phyloP scores from a whole-genome alignment of 92 coral and sea anemone species.

The Meandrina meandrites region DNA sequence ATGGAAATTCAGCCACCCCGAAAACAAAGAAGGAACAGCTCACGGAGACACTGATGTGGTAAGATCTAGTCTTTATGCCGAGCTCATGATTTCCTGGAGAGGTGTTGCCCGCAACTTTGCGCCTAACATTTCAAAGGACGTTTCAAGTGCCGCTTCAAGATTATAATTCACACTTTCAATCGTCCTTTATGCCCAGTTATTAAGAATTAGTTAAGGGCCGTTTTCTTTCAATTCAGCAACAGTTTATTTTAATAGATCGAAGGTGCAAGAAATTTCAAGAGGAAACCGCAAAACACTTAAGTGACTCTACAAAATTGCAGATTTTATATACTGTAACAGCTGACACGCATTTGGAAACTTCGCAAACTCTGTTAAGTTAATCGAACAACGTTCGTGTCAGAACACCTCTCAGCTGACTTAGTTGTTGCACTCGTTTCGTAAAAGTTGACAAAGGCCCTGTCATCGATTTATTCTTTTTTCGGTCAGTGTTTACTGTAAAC shows the following conservation, averaged over 20 bases:
- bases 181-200: constrained; percentile 14
- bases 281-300: constrained; percentile 5
- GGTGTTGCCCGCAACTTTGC: not conserved
- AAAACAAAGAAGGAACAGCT: constrained; percentile 86
- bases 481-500: not conserved
- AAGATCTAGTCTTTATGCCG: not conserved
- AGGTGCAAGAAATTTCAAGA: constrained; percentile 10
- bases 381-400: not conserved
- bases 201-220: constrained; percentile 1
- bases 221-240: constrained; percentile 20
- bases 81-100: not conserved
- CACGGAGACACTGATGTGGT: constrained; percentile 77
- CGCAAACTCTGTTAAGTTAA: not conserved
- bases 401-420: not conserved
- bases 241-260: not conserved
- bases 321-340: not conserved
- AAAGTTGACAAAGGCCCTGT: not conserved
- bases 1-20: constrained; percentile 51
- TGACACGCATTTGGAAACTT: not conserved
- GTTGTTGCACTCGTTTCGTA: not conserved
- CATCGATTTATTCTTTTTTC: not conserved
- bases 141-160: constrained; percentile 40
- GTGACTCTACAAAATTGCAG: not conserved
- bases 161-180: constrained; percentile 25
- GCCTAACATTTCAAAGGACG: not conserved